Evolutionary conservation across 1,140 invertebrate genomes (phyloP).

Genomic region (Aphaenogaster floridana): DNA sequence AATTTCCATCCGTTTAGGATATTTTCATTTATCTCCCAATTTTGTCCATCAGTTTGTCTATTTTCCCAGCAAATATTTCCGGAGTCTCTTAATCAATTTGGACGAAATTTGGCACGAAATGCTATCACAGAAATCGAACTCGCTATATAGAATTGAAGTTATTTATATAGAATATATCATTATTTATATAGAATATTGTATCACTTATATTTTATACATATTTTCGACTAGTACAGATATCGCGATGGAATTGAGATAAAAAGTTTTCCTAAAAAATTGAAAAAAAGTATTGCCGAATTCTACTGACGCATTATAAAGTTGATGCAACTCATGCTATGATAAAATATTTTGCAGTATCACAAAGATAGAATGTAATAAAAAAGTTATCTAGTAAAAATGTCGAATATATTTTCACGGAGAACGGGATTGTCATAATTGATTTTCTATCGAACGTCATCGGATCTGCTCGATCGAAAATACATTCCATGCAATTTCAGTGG

Average conservation of each 20-base stretch:
- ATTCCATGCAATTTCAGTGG: neutral
- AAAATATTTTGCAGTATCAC: neutral
- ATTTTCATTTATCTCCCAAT: neutral
- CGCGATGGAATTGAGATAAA: neutral
- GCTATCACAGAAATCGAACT: neutral
- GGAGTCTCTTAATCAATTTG: neutral
- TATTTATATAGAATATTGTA: neutral
- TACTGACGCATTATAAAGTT: too few species aligned
- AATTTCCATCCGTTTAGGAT: neutral
- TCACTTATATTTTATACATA: neutral
- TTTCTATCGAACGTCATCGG: neutral
- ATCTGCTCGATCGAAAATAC: neutral
- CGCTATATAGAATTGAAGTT: neutral
- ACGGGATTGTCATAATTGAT: neutral
- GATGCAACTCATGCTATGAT: neutral
- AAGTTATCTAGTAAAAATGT: neutral
- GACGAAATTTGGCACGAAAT: neutral
- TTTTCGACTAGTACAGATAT: neutral
- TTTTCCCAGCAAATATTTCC: slow-evolving; percentile 1
- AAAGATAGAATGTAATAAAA: slow-evolving; percentile 11
- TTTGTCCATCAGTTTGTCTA: neutral
- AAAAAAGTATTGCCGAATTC: neutral
- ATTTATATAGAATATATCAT: neutral
- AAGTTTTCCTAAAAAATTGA: neutral
- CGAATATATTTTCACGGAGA: neutral